A percentile compares a stretch with the other conserved stretches of the same genome.
These are phyloP conservation scores for Papilio machaon DNA, from an alignment of 1,140 invertebrate species.

Conservation along the genomic window DNA sequence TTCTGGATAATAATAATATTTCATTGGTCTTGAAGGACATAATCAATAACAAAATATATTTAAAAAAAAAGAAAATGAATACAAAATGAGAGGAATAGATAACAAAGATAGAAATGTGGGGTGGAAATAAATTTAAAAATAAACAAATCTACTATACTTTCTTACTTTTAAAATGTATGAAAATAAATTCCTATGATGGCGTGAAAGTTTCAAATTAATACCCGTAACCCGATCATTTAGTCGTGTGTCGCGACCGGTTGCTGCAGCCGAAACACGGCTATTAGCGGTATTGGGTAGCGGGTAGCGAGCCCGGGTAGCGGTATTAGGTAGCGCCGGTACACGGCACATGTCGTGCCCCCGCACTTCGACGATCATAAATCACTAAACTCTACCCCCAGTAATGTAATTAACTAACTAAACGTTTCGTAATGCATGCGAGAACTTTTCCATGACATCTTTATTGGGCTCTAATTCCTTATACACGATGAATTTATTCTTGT, in stretches of 20 bases:
- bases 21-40: too few species aligned
- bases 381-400: conserved; percentile 54
- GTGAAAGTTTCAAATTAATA: conserved; percentile 76
- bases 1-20: too few species aligned
- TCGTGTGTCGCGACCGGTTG: conserved; percentile 61
- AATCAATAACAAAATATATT: too few species aligned
- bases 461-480: conserved; percentile 39
- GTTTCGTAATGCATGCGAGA: conserved; percentile 51
- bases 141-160: background rate
- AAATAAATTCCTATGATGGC: conserved; percentile 56
- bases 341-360: conserved; percentile 74
- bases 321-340: conserved; percentile 68
- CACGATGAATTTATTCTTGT: conserved; percentile 1
- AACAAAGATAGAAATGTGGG: too few species aligned
- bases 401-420: conserved; percentile 66
- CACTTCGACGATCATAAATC: conserved; percentile 64
- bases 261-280: conserved; percentile 71
- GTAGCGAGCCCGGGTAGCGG: conserved; percentile 53
- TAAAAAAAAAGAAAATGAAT: too few species aligned
- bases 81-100: too few species aligned
- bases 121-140: too few species aligned
- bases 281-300: conserved; percentile 77
- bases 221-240: conserved; percentile 74
- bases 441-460: conserved; percentile 37
- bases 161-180: background rate